A percentile compares a stretch with the other conserved stretches of the same genome.
Conservation (phyloP, 1,140 invertebrate species). For the Saccostrea echinata region DNA sequence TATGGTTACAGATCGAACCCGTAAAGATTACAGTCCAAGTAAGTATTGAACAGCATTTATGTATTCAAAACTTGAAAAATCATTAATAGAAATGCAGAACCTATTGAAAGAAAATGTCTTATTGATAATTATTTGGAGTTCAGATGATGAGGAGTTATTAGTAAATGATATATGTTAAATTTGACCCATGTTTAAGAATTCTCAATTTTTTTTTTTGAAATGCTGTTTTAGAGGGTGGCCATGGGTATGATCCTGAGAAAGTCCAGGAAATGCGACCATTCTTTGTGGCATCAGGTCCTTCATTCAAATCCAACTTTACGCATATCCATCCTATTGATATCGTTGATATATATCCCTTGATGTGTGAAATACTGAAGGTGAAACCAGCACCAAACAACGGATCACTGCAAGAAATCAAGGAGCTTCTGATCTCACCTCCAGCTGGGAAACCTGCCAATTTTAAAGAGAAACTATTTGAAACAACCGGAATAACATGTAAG, state of each 20-base stretch:
- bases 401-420: constrained; percentile 61
- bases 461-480: constrained; percentile 39
- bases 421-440: constrained; percentile 48
- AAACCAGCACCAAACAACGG: constrained; percentile 69
- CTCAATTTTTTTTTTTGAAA: too few relatives aligned
- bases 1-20: neutral
- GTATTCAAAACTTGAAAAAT: neutral
- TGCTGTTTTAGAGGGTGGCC: constrained; percentile 56
- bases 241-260: constrained; percentile 67
- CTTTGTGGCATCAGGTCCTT: constrained; percentile 86
- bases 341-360: constrained; percentile 85
- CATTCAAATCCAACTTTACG: constrained; percentile 82
- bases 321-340: constrained; percentile 82
- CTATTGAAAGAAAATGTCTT: too few relatives aligned
- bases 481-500: constrained; percentile 55
- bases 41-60: neutral
- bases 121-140: neutral
- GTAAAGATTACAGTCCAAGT: neutral
- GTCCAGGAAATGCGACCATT: constrained; percentile 84
- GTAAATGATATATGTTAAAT: neutral
- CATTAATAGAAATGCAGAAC: neutral
- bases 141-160: neutral
- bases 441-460: neutral
- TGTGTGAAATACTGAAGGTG: constrained; percentile 82
- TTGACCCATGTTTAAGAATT: neutral